Percentiles rank a stretch among this genome's conserved stretches.
Evolutionary conservation across 2,113 vertebrate genomes (phyloP).

Genomic region (Hydrochoerus hydrochaeris): DNA sequence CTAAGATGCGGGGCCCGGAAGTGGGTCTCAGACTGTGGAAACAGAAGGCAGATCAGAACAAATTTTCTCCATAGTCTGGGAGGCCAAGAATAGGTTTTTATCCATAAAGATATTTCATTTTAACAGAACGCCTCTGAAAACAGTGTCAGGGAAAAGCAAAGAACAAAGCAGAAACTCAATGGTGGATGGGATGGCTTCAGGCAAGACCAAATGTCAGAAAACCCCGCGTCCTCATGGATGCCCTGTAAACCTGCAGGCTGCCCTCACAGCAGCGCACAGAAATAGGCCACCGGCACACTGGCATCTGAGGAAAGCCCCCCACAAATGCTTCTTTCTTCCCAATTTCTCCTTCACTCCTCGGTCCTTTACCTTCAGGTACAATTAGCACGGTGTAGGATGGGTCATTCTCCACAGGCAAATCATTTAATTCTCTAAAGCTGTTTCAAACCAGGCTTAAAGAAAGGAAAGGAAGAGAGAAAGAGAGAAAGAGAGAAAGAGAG

Average conservation of each 20-base stretch:
- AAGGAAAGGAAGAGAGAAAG: too few relatives aligned
- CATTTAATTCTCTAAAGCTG: too few relatives aligned
- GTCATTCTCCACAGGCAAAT: background rate
- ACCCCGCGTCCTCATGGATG: background rate
- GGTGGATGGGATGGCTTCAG: background rate
- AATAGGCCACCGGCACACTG: background rate
- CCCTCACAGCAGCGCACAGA: background rate
- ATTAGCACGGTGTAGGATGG: too few relatives aligned
- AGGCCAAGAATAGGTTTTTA: background rate
- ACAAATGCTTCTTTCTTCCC: background rate
- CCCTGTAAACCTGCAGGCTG: background rate
- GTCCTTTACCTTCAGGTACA: background rate
- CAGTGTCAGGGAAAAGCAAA: background rate
- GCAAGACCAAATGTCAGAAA: background rate
- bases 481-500: too few relatives aligned
- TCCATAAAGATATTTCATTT: background rate
- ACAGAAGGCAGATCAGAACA: background rate
- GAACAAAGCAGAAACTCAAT: background rate
- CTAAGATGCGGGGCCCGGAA: background rate
- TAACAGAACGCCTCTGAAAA: background rate
- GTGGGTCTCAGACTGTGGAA: too few relatives aligned
- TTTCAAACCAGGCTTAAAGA: background rate
- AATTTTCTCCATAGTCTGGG: background rate
- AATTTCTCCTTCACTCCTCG: background rate
- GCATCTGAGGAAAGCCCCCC: background rate